Percentiles rank a stretch among this genome's conserved stretches.
Evolutionary conservation across 1,140 invertebrate genomes (phyloP).

Genomic region (Drosophila varians): DNA sequence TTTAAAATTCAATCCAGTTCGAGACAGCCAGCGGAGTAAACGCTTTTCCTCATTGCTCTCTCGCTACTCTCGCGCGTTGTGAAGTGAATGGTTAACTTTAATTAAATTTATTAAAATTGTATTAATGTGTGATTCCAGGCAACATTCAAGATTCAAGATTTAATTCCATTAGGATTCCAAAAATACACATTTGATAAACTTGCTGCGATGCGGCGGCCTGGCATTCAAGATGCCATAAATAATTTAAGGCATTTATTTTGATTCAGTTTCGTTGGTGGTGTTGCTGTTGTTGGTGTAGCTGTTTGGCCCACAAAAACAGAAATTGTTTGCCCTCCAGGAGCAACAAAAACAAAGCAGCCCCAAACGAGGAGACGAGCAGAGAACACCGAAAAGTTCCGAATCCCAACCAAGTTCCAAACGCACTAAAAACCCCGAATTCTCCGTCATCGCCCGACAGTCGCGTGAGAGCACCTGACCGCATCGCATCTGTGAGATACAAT

Average conservation of each 20-base stretch:
- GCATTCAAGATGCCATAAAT: slow-evolving; percentile 61
- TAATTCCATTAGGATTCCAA: slow-evolving; percentile 2
- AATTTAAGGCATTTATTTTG: slow-evolving; percentile 75
- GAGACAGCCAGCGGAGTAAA: slow-evolving; percentile 70
- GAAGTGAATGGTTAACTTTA: slow-evolving; percentile 33
- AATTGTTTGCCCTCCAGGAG: slow-evolving; percentile 72
- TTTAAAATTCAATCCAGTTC: slow-evolving; percentile 81
- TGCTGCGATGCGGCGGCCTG: not conserved
- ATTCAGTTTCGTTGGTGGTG: slow-evolving; percentile 45
- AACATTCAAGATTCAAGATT: not conserved
- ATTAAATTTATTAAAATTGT: slow-evolving; percentile 20
- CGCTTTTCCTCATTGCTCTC: slow-evolving; percentile 16
- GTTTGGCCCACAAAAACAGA: slow-evolving; percentile 61
- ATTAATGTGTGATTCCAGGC: not conserved
- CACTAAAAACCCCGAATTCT: slow-evolving; percentile 27
- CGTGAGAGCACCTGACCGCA: slow-evolving; percentile 65
- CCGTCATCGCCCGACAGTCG: slow-evolving; percentile 46
- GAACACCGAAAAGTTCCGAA: slow-evolving; percentile 20
- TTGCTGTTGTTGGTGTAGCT: slow-evolving; percentile 42
- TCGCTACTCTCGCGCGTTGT: slow-evolving; percentile 36
- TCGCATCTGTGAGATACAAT: slow-evolving; percentile 29
- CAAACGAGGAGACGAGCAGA: slow-evolving; percentile 14
- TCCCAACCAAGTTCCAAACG: slow-evolving; percentile 10
- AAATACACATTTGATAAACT: not conserved
- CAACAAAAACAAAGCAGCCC: slow-evolving; percentile 43